Base-by-base conservation (phyloP, 2,113 vertebrate species). In the Puffinus mauretanicus region DNA sequence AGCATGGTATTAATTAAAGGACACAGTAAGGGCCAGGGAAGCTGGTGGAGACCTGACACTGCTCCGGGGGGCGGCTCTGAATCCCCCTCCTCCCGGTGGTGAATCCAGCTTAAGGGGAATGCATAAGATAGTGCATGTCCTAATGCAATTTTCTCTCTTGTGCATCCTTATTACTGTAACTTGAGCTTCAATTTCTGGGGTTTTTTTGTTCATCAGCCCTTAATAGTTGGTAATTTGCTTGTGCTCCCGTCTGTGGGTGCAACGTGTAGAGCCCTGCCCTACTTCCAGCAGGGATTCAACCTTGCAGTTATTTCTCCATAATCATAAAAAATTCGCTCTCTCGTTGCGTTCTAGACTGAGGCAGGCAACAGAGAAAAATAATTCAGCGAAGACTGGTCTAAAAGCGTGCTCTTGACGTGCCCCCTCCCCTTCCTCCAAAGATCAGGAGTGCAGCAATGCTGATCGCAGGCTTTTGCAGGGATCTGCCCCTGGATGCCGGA, bases 61-160 rank as follows among this genome's bases (percentile, higher is more conserved):
- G 51, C 82, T 91, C 77, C 0, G 0, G 44, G 81, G 40, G 64
- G 7, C 1, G 9, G 25, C 52, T 78, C 70, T 16, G 55, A 51
- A 42, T 32, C n/a, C 64, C 17, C n/a, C 69, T 70, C n/a, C 65
- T 73, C n/a, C 44, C 2, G 0, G 10, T 2, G 0, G 17, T 6
- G 60, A 49, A 72, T 34, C 73, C 54, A 8, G 4, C 15, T 46
- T 36, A 4, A 52, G 32, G 40, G 52, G 9, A 34, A 29, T 6
- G 10, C 5, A 5, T 21, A 5, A 42, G 34, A 16, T 9, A 52
- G n/a, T 7, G 25, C 52, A 2, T 2, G 61, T 65, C 65, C 44
- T 86, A 21, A 44, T 25, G 67, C 52, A 17, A 17, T 71, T 78
- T 67, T 67, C 47, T 64, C 69, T 89, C 70, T 9, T 24, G 12